Evolutionary conservation across 2,888 invertebrate genomes (phyloP), one percentile per base, ranked within the genome.

Genomic region (Cacoxenus indagator): DNA sequence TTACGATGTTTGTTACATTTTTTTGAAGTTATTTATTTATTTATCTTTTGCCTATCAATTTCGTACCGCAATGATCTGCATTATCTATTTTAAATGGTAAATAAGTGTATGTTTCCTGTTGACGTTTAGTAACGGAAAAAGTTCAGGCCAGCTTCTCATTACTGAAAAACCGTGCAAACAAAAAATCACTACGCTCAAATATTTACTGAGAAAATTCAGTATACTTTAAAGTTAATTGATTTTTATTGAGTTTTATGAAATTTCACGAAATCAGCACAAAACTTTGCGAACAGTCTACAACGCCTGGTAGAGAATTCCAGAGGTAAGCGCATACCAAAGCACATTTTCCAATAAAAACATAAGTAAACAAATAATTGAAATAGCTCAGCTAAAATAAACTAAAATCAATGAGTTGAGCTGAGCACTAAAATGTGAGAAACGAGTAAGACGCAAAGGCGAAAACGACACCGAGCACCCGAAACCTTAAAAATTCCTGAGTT

Each of bases 341-440:
- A 11, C 37, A 37, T 37, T 37, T 37, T 37, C 37, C 37, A 37
- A 37, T 37, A 14, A 37, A 37, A 54, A 54, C 22, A 29, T n/a
- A 27, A 29, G 61, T 61, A 61, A 61, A 19, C 61, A 61, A 61
- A 62, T 62, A 62, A 62, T 62, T 62, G 45, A 62, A 62, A 62
- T 62, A 61, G 72, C 74, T 68, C 65, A 71, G 82, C 75, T 78
- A 77, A 83, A 81, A 78, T 79, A 78, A 83, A 83, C 82, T 75
- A 73, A 83, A 83, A 79, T 81, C 78, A 81, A 79, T 81, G 76
- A 73, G 81, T 72, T 78, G 76, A 76, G 76, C 77, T 71, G 65
- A 65, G 46, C 70, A 68, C 67, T 24, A 62, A 61, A 48, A n/a
- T 22, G 17, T 22, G 19, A 59, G 19, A 59, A 31, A 19, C 37